Evolutionary conservation across 2,888 invertebrate genomes (phyloP).

Genomic region (Acanthosepion esculentum): DNA sequence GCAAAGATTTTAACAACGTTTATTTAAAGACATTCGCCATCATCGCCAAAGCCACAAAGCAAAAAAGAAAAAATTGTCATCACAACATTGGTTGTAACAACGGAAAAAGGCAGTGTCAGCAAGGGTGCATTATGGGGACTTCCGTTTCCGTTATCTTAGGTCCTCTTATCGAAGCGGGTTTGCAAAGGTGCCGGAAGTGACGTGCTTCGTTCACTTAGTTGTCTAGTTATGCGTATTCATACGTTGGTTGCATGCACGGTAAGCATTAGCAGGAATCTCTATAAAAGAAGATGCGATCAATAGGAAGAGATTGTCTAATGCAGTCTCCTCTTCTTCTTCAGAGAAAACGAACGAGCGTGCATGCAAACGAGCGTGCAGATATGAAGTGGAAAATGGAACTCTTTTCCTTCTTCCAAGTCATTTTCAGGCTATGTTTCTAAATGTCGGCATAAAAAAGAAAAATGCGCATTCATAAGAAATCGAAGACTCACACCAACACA

Average conservation of each 20-base stretch:
- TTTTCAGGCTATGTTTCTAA: not conserved
- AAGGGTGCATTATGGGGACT: not conserved
- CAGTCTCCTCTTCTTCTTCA: not conserved
- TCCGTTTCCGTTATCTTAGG: slow-evolving; percentile 20
- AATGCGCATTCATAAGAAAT: not conserved
- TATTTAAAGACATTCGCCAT: not conserved
- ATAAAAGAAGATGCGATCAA: not conserved
- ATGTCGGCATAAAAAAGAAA: not conserved
- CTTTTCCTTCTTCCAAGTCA: not conserved
- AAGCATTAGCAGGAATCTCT: not conserved
- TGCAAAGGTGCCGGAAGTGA: slow-evolving; percentile 5
- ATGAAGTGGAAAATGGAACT: not conserved
- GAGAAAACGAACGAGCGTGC: not conserved
- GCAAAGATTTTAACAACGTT: not conserved
- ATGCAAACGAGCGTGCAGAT: not conserved
- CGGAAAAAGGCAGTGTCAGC: not conserved
- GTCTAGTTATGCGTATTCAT: not conserved
- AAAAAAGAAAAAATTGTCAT: not conserved
- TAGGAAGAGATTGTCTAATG: not conserved
- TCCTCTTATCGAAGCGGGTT: not conserved
- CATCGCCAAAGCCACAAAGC: not conserved
- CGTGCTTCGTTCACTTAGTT: not conserved
- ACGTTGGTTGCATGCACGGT: not conserved
- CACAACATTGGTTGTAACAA: not conserved
- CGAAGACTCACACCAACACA: not conserved